Percentiles rank a stretch among this genome's conserved stretches.
Evolutionary conservation across 2,888 invertebrate genomes (phyloP).

Genomic region (Microctonus aethiopoides): DNA sequence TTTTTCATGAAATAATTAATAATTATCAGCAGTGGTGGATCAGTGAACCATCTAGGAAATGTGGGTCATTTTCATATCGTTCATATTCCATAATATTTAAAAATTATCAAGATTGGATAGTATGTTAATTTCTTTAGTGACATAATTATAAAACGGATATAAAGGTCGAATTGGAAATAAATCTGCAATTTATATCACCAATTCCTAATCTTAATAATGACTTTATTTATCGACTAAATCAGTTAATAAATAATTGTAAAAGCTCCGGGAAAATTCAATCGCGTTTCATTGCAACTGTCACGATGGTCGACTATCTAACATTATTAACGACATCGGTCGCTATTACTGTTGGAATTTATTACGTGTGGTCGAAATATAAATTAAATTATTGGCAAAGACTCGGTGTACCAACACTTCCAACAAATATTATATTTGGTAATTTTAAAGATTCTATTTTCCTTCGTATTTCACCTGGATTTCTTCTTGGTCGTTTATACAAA

Average conservation of each 20-base stretch:
- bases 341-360: slow-evolving; percentile 34
- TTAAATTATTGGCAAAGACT: slow-evolving; percentile 50
- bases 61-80: background rate
- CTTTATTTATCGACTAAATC: no score
- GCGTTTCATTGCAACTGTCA: background rate
- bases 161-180: background rate
- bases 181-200: background rate
- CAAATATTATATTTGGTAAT: slow-evolving; percentile 50
- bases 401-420: slow-evolving; percentile 46
- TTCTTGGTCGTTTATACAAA: slow-evolving; percentile 44
- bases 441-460: slow-evolving; percentile 43
- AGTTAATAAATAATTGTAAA: no score
- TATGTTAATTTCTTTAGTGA: background rate
- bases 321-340: background rate
- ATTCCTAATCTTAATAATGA: no score
- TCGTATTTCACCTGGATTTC: slow-evolving; percentile 34
- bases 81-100: background rate
- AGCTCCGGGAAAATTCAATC: no score
- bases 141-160: background rate
- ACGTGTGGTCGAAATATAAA: slow-evolving; percentile 45
- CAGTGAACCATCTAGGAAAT: background rate
- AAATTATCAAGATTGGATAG: background rate
- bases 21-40: background rate
- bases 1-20: background rate
- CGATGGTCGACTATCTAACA: background rate